Percentiles rank a stretch among this genome's conserved stretches.
phyloP scores from a whole-genome alignment of 2,113 vertebrate genomes.

The Nerophis ophidion region DNA sequence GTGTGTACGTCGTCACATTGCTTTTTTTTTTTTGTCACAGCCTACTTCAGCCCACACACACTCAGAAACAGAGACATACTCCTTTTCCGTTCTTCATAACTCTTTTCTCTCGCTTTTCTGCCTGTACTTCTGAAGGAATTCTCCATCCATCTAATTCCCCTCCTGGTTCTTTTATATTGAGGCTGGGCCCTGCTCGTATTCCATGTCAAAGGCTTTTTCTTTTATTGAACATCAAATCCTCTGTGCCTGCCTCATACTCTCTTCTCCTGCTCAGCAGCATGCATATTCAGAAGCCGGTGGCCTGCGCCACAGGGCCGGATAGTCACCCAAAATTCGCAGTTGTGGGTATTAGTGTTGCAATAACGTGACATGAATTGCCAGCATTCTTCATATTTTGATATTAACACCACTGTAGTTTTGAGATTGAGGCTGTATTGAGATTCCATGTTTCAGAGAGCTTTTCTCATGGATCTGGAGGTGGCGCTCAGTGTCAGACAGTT shows the following conservation, averaged over 20 bases:
- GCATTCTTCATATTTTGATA: constrained; percentile 65
- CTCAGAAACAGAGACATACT: constrained; percentile 53
- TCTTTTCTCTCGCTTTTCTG: constrained; percentile 59
- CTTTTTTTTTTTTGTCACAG: constrained; percentile 51
- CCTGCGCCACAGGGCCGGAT: constrained; percentile 41
- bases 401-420: constrained; percentile 45
- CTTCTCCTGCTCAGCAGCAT: constrained; percentile 52
- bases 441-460: constrained; percentile 29
- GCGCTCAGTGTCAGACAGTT: constrained; percentile 48
- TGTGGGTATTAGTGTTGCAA: constrained; percentile 66
- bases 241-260: constrained; percentile 64
- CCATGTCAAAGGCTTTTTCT: constrained; percentile 75
- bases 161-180: constrained; percentile 74
- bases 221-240: constrained; percentile 80
- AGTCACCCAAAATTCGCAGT: constrained; percentile 62
- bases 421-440: constrained; percentile 43
- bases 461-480: constrained; percentile 28
- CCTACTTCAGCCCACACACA: constrained; percentile 18
- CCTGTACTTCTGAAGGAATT: constrained; percentile 72
- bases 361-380: constrained; percentile 65
- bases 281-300: constrained; percentile 69
- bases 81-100: constrained; percentile 56
- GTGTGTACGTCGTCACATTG: constrained; percentile 20
- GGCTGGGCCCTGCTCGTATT: constrained; percentile 70
- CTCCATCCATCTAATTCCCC: constrained; percentile 74